Base-by-base conservation (phyloP, 2,113 vertebrate genomes). In the Anarhynchus alexandrinus region DNA sequence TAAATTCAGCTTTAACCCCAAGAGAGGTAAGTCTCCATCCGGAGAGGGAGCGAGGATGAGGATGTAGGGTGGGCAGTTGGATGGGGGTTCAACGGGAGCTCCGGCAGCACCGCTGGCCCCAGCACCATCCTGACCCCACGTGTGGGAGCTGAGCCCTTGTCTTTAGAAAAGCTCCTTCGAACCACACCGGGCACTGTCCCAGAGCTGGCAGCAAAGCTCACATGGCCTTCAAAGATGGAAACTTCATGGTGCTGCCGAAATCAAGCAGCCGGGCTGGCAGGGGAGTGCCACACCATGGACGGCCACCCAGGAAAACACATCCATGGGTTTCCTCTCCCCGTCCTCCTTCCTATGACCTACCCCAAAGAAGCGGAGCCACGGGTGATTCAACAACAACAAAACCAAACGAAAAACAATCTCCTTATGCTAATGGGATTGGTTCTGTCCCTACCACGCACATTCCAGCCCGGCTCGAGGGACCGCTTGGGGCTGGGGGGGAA, bases 361-460 rank as follows among this genome's bases (percentile, higher is more conserved):
- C 79, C 93, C 57, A 70, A 67, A 25, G 69, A 27, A 79, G 30
- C 30, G 6, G 66, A 88, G 94, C 88, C 59, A 15, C 6, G 88
- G 92, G 88, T 4, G 80, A 84, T 55, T 93, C 96, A 42, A 83
- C 94, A 64, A 36, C 80, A 74, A 83, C 76, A 36, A 43, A 95
- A 83, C 91, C 95, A 13, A 93, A 91, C 13, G 94, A 96, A 97
- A 96, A 96, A 92, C 95, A 96, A 96, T 93, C 96, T 94, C 82
- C 94, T 96, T 12, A 57, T 90, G 94, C 86, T 97, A 96, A 97
- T 95, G 96, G 96, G 96, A 96, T 96, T 95, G 96, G 96, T 96
- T 96, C 96, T 95, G 96, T 96, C 96, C 95, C 96, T 95, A 95
- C 94, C 96, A 95, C 90, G 96, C 96, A 95, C 96, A 97, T 97